These are phyloP conservation scores for Galbula dea DNA, from an alignment of 2,113 vertebrate genomes.

Conservation along the genomic window DNA sequence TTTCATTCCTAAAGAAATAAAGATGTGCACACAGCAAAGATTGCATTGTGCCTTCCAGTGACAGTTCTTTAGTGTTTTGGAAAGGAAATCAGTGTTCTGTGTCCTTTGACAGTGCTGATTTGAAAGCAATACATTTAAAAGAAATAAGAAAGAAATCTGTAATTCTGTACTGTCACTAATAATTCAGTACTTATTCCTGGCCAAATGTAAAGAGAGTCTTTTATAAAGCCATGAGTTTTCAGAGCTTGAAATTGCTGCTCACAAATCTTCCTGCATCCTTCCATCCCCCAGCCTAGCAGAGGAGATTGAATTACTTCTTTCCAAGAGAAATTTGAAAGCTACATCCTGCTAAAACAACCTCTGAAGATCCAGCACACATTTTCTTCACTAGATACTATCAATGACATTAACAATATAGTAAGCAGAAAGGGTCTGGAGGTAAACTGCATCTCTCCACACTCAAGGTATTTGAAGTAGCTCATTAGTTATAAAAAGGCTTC, in stretches of 20 bases:
- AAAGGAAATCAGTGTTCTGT: not conserved
- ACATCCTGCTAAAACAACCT: not conserved
- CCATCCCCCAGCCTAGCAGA: not conserved
- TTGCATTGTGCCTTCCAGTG: not conserved
- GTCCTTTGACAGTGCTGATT: not conserved
- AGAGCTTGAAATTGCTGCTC: not conserved
- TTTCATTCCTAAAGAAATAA: not conserved
- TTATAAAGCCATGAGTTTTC: not conserved
- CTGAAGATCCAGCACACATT: not conserved
- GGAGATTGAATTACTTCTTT: not conserved
- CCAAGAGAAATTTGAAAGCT: not conserved
- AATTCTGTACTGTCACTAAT: not conserved
- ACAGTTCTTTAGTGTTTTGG: not conserved
- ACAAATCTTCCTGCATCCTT: not conserved
- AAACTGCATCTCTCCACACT: not conserved
- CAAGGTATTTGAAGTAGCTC: not conserved
- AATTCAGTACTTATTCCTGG: not conserved
- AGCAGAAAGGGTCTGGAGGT: not conserved
- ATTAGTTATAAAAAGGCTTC: not conserved
- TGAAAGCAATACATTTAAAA: not conserved
- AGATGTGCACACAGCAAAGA: not conserved
- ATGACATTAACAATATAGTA: not conserved
- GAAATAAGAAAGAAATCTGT: not conserved
- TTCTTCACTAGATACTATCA: not conserved
- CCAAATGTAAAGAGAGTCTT: not conserved